Base-by-base conservation (phyloP, 1,140 invertebrate genomes). In the Heliconius eleuchia region DNA sequence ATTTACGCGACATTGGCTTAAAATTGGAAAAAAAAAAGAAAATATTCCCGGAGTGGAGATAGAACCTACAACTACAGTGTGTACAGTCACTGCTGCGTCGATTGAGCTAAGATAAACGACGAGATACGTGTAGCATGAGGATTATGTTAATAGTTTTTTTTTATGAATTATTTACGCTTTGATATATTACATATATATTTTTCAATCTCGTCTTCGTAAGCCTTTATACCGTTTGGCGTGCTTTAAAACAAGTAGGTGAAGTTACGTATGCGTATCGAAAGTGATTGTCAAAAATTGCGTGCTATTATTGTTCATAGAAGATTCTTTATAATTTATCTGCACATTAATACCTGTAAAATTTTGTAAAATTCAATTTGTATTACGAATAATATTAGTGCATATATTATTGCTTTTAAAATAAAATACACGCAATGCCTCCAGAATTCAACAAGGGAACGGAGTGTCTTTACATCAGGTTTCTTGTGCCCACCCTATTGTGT, bases 241-340 rank as follows among this genome's bases (percentile, higher is more conserved):
- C 50, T 78, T 57, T 78, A 74, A 78, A 74, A 78, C 77, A 78
- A 73, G 71, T 74, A 74, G 76, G 74, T 84, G 81, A 77, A 57
- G 72, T 78, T 78, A 74, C 71, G 73, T 37, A 79, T 77, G 79
- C 76, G 77, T 86, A 79, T 70, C 82, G 77, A 82, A 86, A 82
- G 81, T 79, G 82, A 82, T 83, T 81, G 83, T 79, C 76, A 80
- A 82, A 70, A 82, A 85, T 83, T 83, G 80, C 83, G 80, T 82
- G 77, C 60, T 30, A 66, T 37, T 37, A 37, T 66, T 66, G 60
- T 66, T 27, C 60, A 30, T 4, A 66, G 27, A 66, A 66, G 23
- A 66, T 23, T 27, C 50, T 57, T 27, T 11, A 18, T 66, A 66
- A 27, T 66, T 66, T 66, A 16, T 30, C 27, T 27, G 8, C 13